Conservation (phyloP, 2,113 vertebrate species). For the Chlorodrepanis virens region DNA sequence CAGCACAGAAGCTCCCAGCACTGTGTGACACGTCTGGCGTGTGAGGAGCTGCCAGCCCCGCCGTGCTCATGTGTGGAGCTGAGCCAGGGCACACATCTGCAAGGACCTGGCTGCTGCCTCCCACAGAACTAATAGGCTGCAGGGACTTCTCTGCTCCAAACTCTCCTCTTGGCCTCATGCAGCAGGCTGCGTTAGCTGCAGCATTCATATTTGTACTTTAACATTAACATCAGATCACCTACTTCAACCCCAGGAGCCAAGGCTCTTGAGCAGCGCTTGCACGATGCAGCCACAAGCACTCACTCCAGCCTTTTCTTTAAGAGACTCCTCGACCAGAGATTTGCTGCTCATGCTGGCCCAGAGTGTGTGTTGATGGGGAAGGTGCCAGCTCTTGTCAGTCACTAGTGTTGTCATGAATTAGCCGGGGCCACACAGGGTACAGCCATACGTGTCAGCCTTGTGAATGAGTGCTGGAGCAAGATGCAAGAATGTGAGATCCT, state of each 20-base stretch:
- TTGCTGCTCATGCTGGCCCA: slow-evolving; percentile 28
- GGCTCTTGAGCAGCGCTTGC: background rate
- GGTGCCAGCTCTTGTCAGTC: slow-evolving; percentile 56
- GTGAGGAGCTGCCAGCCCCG: background rate
- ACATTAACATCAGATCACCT: background rate
- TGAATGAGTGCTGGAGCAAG: slow-evolving; percentile 40
- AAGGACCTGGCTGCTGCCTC: background rate
- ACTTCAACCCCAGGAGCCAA: background rate
- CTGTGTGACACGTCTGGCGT: background rate
- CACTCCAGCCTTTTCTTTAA: background rate
- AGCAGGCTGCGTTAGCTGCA: background rate
- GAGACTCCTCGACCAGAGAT: background rate
- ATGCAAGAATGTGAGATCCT: background rate
- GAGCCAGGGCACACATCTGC: slow-evolving; percentile 18
- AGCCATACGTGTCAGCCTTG: slow-evolving; percentile 43
- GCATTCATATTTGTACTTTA: background rate
- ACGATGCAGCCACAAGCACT: background rate
- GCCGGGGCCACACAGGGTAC: slow-evolving; percentile 7
- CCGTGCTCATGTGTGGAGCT: background rate
- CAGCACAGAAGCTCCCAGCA: background rate
- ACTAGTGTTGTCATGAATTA: slow-evolving; percentile 51
- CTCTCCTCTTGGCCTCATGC: background rate
- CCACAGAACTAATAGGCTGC: background rate
- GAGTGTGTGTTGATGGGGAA: slow-evolving; percentile 31
- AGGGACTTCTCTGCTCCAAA: background rate